Base-by-base conservation (phyloP, 2,888 invertebrate genomes). In the Seira ritae region DNA sequence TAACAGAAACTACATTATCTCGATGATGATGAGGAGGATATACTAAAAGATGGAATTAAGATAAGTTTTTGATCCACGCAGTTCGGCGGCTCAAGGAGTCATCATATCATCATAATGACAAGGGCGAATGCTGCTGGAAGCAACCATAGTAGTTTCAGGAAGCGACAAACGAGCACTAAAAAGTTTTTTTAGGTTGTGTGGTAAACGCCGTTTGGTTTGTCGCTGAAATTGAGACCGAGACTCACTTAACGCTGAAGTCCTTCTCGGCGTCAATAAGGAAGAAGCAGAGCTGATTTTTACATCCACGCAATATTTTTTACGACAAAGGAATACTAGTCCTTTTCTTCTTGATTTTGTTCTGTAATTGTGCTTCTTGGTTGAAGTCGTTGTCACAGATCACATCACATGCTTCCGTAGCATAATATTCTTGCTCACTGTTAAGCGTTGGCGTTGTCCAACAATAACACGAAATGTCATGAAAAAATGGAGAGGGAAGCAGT, bases 1-100 rank as follows among this genome's bases (percentile, higher is more conserved):
- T n/a, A 3, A 8, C 50, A 15, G 8, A 50, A n/a, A 15, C 50
- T 8, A 8, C 12, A 12, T 50, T 50, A n/a, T 50, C 50, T 31
- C 15, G 6, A 50, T 50, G 50, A 50, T 50, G 50, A 50, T n/a
- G 17, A 31, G 2, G 31, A 31, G 8, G 31, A 31, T 31, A 31
- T 2, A n/a, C n/a, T n/a, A 31, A 8, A 31, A 31, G 31, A 50
- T 1, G 17, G 50, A 50, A 50, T 50, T 50, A 50, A 42, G 69
- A 71, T 46, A 73, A 76, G 72, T 67, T 82, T 77, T 77, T 76
- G 76, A 82, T 76, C 76, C 81, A 8, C 17, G 50, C 17, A 50
- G 72, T 19, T 42, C 20, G 46, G 31, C 20, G 46, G 31, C 74
- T 80, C 69, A 73, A 80, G 80, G 69, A 74, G 80, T 60, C 79